Conservation (phyloP, 2,888 invertebrate species). For the Limenitis camilla region DNA sequence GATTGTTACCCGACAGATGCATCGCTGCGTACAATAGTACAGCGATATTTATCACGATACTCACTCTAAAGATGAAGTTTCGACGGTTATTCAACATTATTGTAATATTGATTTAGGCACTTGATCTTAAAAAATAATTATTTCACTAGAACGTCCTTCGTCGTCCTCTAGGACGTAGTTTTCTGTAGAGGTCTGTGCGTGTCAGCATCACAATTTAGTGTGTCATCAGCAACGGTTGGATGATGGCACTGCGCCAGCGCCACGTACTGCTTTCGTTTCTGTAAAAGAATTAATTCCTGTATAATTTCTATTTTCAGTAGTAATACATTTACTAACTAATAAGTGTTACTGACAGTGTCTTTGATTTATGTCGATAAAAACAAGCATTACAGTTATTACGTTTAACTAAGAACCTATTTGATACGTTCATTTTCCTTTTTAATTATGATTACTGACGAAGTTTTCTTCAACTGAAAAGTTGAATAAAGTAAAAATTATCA, state of each 20-base stretch:
- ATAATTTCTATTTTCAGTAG: not conserved
- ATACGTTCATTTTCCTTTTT: constrained; percentile 1
- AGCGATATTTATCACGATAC: constrained; percentile 82
- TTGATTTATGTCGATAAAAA: not conserved
- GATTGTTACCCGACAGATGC: constrained; percentile 65
- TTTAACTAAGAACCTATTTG: not conserved
- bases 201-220: constrained; percentile 73
- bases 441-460: too few relatives aligned
- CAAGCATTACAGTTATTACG: not conserved
- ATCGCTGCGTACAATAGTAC: constrained; percentile 82
- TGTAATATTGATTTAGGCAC: constrained; percentile 52
- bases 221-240: constrained; percentile 59
- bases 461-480: too few relatives aligned
- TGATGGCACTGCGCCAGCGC: constrained; percentile 53
- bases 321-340: too few relatives aligned
- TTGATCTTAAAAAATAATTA: constrained; percentile 53
- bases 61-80: constrained; percentile 83
- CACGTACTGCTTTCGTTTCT: constrained; percentile 43
- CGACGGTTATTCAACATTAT: constrained; percentile 70
- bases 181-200: constrained; percentile 65
- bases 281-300: constrained; percentile 40
- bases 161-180: constrained; percentile 73
- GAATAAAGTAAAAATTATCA: too few relatives aligned
- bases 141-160: constrained; percentile 63
- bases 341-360: too few relatives aligned